Evolutionary conservation across 2,797 vertebrate genomes (phyloP).

Genomic region (Schizothorax lantsangensis): DNA sequence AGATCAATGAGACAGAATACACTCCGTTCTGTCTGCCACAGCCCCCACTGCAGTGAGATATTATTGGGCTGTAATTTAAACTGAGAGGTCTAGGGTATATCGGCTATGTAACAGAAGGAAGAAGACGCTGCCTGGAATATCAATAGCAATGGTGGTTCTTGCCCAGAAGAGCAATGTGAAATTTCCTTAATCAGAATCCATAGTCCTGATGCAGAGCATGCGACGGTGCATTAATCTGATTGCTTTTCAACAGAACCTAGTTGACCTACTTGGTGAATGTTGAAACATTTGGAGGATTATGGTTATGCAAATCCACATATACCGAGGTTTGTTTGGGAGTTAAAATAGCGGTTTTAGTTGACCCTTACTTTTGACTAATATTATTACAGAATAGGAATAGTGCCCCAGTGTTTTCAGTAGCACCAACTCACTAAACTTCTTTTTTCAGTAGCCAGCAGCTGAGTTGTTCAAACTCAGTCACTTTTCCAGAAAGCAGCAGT

Average conservation of each 20-base stretch:
- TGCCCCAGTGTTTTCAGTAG: not conserved
- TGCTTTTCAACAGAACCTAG: slow-evolving; percentile 45
- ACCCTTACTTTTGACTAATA: not conserved
- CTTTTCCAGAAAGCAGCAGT: not conserved
- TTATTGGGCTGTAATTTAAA: slow-evolving; percentile 63
- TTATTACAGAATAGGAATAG: not conserved
- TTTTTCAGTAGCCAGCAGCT: not conserved
- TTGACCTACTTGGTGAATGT: slow-evolving; percentile 32
- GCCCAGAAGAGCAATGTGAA: slow-evolving; percentile 38
- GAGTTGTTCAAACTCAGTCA: not conserved
- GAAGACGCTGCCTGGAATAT: slow-evolving; percentile 53
- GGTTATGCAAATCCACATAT: not conserved
- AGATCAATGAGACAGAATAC: slow-evolving; percentile 55
- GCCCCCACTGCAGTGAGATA: slow-evolving; percentile 41
- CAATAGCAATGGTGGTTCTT: slow-evolving; percentile 49
- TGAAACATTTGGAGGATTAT: slow-evolving; percentile 27
- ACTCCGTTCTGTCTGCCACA: slow-evolving; percentile 17
- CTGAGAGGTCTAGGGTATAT: slow-evolving; percentile 57
- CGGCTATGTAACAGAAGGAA: slow-evolving; percentile 47
- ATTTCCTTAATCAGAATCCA: slow-evolving; percentile 52
- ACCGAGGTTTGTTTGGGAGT: not conserved
- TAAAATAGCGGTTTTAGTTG: not conserved
- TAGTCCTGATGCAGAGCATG: not conserved
- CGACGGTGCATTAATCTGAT: slow-evolving; percentile 53
- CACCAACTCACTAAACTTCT: not conserved